Percentiles rank a stretch among this genome's conserved stretches.
Conservation (phyloP, 2,113 vertebrate genomes). For the Archilochus colubris region DNA sequence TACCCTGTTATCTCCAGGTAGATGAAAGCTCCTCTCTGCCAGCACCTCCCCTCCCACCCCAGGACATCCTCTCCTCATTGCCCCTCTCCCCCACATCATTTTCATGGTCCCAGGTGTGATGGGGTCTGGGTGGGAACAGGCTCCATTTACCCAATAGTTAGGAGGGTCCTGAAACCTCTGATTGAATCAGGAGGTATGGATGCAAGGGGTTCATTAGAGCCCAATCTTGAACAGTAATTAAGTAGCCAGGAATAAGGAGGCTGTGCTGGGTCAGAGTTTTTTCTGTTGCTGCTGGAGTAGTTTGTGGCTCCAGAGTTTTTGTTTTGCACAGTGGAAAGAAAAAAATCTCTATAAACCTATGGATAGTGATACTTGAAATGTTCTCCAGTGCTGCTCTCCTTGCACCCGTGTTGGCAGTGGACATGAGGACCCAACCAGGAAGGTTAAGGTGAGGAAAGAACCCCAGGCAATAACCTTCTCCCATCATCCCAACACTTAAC, state of each 20-base stretch:
- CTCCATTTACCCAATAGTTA: not conserved
- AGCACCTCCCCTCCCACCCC: no score
- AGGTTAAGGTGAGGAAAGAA: not conserved
- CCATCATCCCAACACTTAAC: not conserved
- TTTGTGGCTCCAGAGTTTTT: not conserved
- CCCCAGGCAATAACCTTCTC: accelerated
- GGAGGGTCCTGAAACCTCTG: not conserved
- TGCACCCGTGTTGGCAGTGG: accelerated
- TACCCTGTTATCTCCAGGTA: not conserved
- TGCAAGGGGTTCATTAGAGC: not conserved
- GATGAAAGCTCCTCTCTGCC: not conserved
- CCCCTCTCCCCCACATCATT: not conserved
- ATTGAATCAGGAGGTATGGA: not conserved
- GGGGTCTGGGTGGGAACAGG: not conserved
- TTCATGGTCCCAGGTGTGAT: not conserved
- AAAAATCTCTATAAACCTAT: not conserved
- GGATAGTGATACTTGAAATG: accelerated
- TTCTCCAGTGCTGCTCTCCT: not conserved
- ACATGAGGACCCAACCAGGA: accelerated
- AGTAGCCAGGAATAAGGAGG: not conserved
- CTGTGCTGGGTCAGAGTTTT: not conserved
- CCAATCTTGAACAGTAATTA: not conserved
- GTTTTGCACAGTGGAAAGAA: not conserved
- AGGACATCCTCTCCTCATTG: accelerated
- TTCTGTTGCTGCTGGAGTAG: not conserved